phyloP scores from a whole-genome alignment of 1,140 invertebrate genomes.

The Ips typographus region DNA sequence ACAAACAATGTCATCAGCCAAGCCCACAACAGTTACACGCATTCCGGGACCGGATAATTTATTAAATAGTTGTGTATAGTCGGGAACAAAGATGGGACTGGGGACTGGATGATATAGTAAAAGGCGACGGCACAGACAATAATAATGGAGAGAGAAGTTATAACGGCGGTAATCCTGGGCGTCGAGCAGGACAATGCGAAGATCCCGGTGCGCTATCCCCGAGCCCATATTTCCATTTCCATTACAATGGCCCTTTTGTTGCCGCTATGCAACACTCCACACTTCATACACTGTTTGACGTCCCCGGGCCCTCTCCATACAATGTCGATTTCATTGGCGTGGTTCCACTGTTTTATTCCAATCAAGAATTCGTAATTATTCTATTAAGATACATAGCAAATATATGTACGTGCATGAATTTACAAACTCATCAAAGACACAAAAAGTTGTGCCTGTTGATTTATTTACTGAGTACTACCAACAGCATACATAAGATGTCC shows the following conservation, averaged over 20 bases:
- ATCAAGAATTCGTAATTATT: no score
- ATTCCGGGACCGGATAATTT: constrained; percentile 29
- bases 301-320: constrained; percentile 16
- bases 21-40: constrained; percentile 29
- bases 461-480: no score
- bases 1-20: constrained; percentile 31
- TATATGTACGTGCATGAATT: no score
- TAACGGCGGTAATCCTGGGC: constrained; percentile 35
- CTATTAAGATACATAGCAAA: no score
- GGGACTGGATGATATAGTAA: constrained; percentile 22
- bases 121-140: background rate
- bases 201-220: constrained; percentile 30
- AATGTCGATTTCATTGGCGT: constrained; percentile 30
- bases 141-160: constrained; percentile 29
- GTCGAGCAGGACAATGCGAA: constrained; percentile 34
- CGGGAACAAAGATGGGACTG: constrained; percentile 23
- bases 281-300: constrained; percentile 21
- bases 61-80: constrained; percentile 26
- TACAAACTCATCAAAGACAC: no score
- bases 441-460: no score
- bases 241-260: constrained; percentile 36
- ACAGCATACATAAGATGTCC: no score
- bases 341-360: background rate
- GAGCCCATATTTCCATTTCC: constrained; percentile 33
- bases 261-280: constrained; percentile 22